Conservation (phyloP, 2,113 vertebrate genomes). For the Varanus salvator region DNA sequence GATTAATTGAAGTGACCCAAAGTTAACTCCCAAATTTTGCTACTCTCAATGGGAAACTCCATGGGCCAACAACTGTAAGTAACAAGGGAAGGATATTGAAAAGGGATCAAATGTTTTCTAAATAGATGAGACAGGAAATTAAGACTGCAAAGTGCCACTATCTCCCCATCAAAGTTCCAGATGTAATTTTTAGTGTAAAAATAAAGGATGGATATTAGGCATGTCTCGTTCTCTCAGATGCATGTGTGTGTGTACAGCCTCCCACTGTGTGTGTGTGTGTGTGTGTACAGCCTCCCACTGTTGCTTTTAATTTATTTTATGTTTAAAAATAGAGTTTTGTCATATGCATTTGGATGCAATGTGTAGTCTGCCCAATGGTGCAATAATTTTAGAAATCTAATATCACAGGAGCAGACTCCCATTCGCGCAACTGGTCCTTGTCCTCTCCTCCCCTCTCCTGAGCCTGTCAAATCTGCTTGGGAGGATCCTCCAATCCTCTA, state of each 20-base stretch:
- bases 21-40: no score
- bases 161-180: neutral
- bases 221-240: no score
- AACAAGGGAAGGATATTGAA: neutral
- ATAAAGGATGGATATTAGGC: no score
- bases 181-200: neutral
- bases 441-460: no score
- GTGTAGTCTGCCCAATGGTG: neutral
- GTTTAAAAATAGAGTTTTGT: neutral
- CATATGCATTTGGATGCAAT: neutral
- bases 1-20: neutral
- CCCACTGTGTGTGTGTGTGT: no score
- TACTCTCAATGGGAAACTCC: neutral
- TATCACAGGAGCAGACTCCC: no score
- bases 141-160: neutral
- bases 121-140: neutral
- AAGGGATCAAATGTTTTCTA: neutral
- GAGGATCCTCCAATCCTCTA: no score
- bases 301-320: neutral
- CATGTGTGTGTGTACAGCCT: no score
- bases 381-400: no score
- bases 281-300: no score
- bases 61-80: neutral
- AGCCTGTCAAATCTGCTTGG: no score
- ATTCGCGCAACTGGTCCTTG: no score